These are phyloP conservation scores for Hemichromis elongatus DNA, from an alignment of 2,113 vertebrate genomes.

Conservation along the genomic window DNA sequence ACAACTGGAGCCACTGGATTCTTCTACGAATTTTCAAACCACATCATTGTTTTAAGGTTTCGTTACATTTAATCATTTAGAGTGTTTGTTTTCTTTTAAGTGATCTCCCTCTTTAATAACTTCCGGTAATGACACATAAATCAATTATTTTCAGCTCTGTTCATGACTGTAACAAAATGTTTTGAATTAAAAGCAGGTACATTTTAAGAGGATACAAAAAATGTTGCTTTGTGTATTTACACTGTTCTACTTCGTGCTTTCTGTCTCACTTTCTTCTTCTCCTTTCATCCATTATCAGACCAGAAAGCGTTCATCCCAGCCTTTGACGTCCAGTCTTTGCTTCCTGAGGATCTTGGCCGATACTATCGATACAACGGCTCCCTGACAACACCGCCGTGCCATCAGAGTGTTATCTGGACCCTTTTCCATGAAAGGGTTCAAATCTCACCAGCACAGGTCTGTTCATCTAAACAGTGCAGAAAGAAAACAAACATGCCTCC, in stretches of 20 bases:
- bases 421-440: conserved; percentile 76
- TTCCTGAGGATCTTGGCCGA: conserved; percentile 73
- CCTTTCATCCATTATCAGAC: conserved; percentile 64
- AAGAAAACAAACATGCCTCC: not conserved
- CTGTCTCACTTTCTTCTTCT: not conserved
- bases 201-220: not conserved
- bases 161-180: not conserved
- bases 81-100: not conserved
- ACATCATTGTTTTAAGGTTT: not conserved
- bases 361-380: conserved; percentile 92
- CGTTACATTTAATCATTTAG: not conserved
- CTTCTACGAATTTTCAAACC: not conserved
- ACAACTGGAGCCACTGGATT: not conserved
- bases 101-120: not conserved
- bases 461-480: not conserved
- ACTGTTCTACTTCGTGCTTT: not conserved
- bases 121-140: not conserved
- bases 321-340: conserved; percentile 78
- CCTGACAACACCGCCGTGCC: conserved; percentile 88
- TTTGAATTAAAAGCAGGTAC: not conserved
- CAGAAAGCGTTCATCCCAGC: conserved; percentile 75
- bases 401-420: conserved; percentile 85
- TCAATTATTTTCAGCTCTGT: not conserved
- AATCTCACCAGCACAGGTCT: conserved; percentile 81
- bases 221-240: not conserved